Evolutionary conservation across 2,797 vertebrate species (phyloP), one percentile per base, ranked within the genome.

Genomic region (Micropoecilia bifurca): DNA sequence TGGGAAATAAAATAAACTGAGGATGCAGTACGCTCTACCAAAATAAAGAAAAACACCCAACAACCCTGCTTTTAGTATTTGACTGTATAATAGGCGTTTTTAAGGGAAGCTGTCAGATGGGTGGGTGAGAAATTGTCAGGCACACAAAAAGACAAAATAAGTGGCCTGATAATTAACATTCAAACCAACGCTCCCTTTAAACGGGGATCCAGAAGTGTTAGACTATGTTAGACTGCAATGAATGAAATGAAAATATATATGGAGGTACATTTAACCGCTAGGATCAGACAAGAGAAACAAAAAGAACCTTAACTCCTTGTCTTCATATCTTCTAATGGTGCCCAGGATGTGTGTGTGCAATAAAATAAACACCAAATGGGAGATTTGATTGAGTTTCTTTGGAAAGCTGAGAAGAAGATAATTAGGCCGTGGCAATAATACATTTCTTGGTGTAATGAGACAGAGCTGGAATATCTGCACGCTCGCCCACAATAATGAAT

Each of bases 81-180:
- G 55, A 78, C 81, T 87, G 83, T 85, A 83, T 93, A 89, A 93
- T 92, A 87, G 88, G 80, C 84, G 82, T 90, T 91, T 93, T 90
- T 89, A 83, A 82, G 80, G 71, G 80, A 88, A 86, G 73, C 75
- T 82, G 80, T 85, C 84, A 87, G 83, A 87, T 80, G 76, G 83
- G 82, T 43, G 76, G 80, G 78, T 78, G 77, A 85, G 66, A 83
- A 71, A 73, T 79, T 59, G 79, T 86, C 83, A 71, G 13, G 13
- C 25, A 28, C 68, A 71, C 68, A 45, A 71, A 71, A 43, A 71
- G 10, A 0, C 47, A 61, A 16, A 71, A 69, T 74, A 33, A 76
- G 88, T 71, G 90, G 80, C 84, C 80, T 71, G 76, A 81, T 87
- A 87, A 88, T 78, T 89, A 87, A 69, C 83, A 79, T 82, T 75